A percentile compares a stretch with the other conserved stretches of the same genome.
Conservation (phyloP, 2,113 vertebrate species). For the Hylia prasina region DNA sequence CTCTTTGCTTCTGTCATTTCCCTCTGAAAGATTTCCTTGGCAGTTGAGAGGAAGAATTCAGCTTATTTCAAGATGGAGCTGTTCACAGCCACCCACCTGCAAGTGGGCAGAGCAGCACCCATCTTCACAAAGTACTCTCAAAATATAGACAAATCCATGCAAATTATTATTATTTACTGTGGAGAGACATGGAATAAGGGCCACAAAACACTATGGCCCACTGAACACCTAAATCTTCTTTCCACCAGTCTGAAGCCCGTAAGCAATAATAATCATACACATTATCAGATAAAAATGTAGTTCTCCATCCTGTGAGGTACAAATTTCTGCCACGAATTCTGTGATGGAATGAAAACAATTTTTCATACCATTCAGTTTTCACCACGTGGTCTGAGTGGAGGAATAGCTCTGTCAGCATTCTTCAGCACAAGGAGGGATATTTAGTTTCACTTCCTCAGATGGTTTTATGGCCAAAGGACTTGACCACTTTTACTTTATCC, state of each 20-base stretch:
- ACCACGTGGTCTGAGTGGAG: not conserved
- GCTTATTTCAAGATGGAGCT: not conserved
- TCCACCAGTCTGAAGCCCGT: not conserved
- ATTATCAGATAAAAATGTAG: not conserved
- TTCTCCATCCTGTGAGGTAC: not conserved
- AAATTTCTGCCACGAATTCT: not conserved
- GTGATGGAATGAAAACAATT: not conserved
- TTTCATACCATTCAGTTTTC: not conserved
- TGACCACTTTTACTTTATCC: constrained; percentile 33
- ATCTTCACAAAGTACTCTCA: not conserved
- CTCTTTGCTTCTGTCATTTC: not conserved
- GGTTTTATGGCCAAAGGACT: not conserved
- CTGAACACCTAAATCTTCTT: not conserved
- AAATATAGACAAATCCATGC: not conserved
- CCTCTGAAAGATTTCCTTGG: not conserved
- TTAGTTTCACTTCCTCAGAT: not conserved
- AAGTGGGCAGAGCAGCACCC: not conserved
- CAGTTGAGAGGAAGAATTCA: not conserved
- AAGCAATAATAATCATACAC: not conserved
- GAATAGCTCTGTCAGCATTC: not conserved
- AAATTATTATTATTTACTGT: constrained; percentile 4
- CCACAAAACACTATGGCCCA: not conserved
- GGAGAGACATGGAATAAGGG: not conserved
- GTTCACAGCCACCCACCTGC: not conserved
- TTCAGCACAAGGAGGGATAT: not conserved